Evolutionary conservation across 2,113 vertebrate genomes (phyloP), one percentile per base, ranked within the genome.

Genomic region (Procavia capensis): DNA sequence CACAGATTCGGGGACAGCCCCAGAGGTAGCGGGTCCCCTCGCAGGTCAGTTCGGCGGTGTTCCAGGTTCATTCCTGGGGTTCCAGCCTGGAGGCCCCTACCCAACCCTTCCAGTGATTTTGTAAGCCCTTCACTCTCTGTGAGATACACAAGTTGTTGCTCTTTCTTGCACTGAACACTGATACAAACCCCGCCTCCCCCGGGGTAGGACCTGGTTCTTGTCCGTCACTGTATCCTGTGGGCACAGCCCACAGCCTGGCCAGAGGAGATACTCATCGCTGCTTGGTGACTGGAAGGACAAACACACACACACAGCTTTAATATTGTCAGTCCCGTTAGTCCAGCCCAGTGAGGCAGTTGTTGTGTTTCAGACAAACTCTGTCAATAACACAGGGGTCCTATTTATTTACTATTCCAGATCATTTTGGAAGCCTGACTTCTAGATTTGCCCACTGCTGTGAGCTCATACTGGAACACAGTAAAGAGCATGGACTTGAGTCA

Each of bases 81-180:
- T 17, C 31, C 31, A 47, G 24, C 41, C 61, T 34, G 85, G 16
- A n/a, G 59, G 4, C 10, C 41, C 11, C 27, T 9, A 54, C 61
- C 25, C 0, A 6, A 88, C 47, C 68, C 66, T 39, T n/a, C 11
- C 13, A 7, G 17, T 29, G 29, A 43, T 27, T 81, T 81, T 13
- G 0, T 1, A 72, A 70, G 13, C 6, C 1, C 4, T n/a, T 2
- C 31, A 9, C 41, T 61, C 41, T 43, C 36, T n/a, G 41, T 17
- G 17, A 66, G 47, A 17, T 41, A 20, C 11, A 45, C 9, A 19
- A 24, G 36, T 2, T 24, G 24, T 20, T 17, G 54, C 76, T 75
- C 78, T 54, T 54, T 54, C 54, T 74, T 25, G 7, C 19, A 25
- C 57, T 61, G 13, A 39, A 61, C 72, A 47, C 59, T 61, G 72